Evolutionary conservation across 2,888 invertebrate genomes (phyloP).

Genomic region (Melitaea athalia): DNA sequence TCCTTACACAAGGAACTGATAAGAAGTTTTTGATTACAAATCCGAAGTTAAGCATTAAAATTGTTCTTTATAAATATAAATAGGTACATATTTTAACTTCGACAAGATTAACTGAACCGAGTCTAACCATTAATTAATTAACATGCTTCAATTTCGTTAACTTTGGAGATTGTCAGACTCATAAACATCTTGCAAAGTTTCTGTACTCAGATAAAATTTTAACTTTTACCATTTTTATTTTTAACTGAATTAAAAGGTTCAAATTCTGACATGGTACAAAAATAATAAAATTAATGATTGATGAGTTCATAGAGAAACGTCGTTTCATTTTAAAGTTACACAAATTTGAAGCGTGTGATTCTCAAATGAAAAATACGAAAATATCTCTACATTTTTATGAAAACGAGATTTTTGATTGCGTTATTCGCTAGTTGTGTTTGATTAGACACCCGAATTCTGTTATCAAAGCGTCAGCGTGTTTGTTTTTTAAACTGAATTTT

Average conservation of each 20-base stretch:
- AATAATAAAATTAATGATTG: too few relatives aligned
- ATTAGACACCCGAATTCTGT: slow-evolving; percentile 30
- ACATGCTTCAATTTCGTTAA: neutral
- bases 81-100: neutral
- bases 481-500: slow-evolving; percentile 15
- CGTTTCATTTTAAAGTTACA: slow-evolving; percentile 31
- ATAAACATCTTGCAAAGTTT: neutral
- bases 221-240: neutral
- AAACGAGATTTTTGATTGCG: slow-evolving; percentile 36
- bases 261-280: too few relatives aligned
- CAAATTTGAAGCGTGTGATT: slow-evolving; percentile 23
- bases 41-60: slow-evolving; percentile 4
- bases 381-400: slow-evolving; percentile 26
- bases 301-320: slow-evolving; percentile 6
- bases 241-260: too few relatives aligned
- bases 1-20: neutral
- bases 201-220: neutral
- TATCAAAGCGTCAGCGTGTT: slow-evolving; percentile 25
- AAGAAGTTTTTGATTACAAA: neutral
- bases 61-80: neutral
- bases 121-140: slow-evolving; percentile 3
- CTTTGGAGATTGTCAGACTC: slow-evolving; percentile 5
- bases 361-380: slow-evolving; percentile 16
- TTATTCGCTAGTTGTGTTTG: slow-evolving; percentile 29
- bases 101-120: neutral